phyloP scores from a whole-genome alignment of 1,140 invertebrate species.

The Pectinophora gossypiella region DNA sequence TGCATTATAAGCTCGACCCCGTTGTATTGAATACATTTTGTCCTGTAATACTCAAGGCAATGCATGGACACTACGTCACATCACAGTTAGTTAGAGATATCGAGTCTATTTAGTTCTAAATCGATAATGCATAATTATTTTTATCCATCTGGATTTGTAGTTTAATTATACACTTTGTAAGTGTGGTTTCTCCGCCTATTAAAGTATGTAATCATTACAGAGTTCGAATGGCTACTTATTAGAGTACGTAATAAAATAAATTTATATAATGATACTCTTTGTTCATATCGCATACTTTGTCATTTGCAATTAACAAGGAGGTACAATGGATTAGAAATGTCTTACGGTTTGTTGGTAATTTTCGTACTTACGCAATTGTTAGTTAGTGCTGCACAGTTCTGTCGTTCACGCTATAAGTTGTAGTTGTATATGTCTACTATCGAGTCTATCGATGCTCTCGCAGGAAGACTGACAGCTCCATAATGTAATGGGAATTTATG shows the following conservation, averaged over 20 bases:
- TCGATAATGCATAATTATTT: slow-evolving; percentile 62
- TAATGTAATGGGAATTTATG: slow-evolving; percentile 32
- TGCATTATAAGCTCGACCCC: slow-evolving; percentile 8
- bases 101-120: slow-evolving; percentile 51
- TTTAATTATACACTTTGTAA: slow-evolving; percentile 73
- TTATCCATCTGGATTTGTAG: slow-evolving; percentile 69
- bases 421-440: slow-evolving; percentile 24
- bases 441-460: slow-evolving; percentile 37
- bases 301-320: slow-evolving; percentile 36
- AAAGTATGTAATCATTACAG: slow-evolving; percentile 67
- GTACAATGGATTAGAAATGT: slow-evolving; percentile 18
- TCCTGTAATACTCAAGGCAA: slow-evolving; percentile 35
- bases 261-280: slow-evolving; percentile 57
- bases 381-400: slow-evolving; percentile 16
- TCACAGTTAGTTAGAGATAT: slow-evolving; percentile 47
- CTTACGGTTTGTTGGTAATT: slow-evolving; percentile 5
- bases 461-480: slow-evolving; percentile 59
- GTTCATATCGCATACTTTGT: slow-evolving; percentile 45
- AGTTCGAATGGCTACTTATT: slow-evolving; percentile 66
- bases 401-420: slow-evolving; percentile 18
- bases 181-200: slow-evolving; percentile 72
- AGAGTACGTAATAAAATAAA: slow-evolving; percentile 65
- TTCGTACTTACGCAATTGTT: slow-evolving; percentile 2
- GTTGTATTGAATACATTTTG: slow-evolving; percentile 8
- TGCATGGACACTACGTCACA: slow-evolving; percentile 42